Conservation (phyloP, 2,113 vertebrate species). For the Phycodurus eques region DNA sequence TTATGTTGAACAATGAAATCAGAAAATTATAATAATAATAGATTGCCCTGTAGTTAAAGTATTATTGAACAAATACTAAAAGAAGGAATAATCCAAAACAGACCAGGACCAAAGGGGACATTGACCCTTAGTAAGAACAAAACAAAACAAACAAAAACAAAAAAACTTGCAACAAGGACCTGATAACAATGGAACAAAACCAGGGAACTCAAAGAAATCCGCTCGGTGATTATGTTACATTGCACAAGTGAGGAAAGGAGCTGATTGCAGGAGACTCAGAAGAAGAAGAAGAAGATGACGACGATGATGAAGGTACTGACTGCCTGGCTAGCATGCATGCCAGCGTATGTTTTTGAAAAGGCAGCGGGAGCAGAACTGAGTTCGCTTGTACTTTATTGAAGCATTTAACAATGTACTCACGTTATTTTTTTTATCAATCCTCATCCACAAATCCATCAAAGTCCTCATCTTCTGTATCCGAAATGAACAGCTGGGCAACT, state of each 20-base stretch:
- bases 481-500: no score
- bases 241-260: neutral
- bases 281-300: neutral
- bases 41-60: neutral
- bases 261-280: neutral
- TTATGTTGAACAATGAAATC: neutral
- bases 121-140: neutral
- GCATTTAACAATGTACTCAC: no score
- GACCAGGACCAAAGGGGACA: neutral
- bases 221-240: neutral
- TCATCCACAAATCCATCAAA: no score
- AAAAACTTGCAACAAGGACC: neutral
- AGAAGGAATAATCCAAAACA: neutral
- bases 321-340: neutral
- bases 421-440: no score
- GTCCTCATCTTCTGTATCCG: no score
- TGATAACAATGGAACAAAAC: neutral
- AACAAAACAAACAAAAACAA: neutral
- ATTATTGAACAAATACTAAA: neutral
- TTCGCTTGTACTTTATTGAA: no score
- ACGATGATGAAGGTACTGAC: neutral
- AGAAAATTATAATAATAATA: neutral
- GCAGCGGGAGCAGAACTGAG: no score
- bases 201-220: neutral
- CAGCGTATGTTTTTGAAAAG: no score